Evolutionary conservation across 2,888 invertebrate genomes (phyloP).

Genomic region (Cheiracanthium punctorium): DNA sequence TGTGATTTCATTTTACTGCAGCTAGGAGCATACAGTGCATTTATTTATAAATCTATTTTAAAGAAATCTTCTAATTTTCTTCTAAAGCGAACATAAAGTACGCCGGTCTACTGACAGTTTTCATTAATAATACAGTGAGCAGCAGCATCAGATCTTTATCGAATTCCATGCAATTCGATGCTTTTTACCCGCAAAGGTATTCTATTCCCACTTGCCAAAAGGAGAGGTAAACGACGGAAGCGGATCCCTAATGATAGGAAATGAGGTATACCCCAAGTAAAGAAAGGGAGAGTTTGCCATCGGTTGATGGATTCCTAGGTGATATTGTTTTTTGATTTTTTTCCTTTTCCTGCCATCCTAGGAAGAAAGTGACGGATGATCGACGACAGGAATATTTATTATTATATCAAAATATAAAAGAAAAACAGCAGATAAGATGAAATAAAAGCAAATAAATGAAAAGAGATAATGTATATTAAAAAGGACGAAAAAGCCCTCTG

Average conservation of each 20-base stretch:
- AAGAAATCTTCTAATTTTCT: too few relatives aligned
- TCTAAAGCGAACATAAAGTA: too few relatives aligned
- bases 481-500: too few relatives aligned
- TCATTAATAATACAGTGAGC: too few relatives aligned
- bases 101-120: too few relatives aligned
- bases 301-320: background rate
- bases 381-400: background rate
- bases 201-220: background rate
- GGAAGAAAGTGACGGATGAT: background rate
- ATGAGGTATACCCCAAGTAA: too few relatives aligned
- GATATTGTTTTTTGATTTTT: slow-evolving; percentile 13
- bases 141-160: too few relatives aligned
- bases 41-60: too few relatives aligned
- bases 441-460: background rate
- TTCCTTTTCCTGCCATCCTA: too few relatives aligned
- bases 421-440: background rate
- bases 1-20: too few relatives aligned
- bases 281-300: background rate
- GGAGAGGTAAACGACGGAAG: background rate
- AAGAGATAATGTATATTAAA: too few relatives aligned
- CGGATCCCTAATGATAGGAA: background rate
- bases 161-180: background rate
- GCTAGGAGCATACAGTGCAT: too few relatives aligned
- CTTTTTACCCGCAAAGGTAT: background rate
- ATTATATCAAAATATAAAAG: background rate